A percentile compares a stretch with the other conserved stretches of the same genome.
These are phyloP conservation scores for Polyergus mexicanus DNA, from an alignment of 1,140 invertebrate species.

Conservation along the genomic window DNA sequence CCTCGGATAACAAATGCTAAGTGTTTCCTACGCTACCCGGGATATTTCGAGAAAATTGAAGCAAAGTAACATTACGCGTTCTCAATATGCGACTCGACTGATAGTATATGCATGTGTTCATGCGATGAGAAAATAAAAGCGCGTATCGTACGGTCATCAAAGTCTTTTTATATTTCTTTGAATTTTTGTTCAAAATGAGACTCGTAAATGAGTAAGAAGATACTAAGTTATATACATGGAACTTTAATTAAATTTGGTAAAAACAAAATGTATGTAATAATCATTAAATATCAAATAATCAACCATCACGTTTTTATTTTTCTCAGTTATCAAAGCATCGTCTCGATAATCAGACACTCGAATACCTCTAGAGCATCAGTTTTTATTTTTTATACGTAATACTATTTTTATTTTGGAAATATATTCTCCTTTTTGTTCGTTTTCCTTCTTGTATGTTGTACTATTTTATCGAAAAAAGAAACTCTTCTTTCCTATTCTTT, in stretches of 20 bases:
- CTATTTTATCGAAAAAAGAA: conserved; percentile 29
- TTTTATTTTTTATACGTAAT: not conserved
- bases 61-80: conserved; percentile 53
- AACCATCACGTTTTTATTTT: not conserved
- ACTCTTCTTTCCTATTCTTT: conserved; percentile 26
- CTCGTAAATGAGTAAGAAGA: conserved; percentile 16
- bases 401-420: conserved; percentile 11
- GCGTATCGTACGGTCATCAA: conserved; percentile 17
- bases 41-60: conserved; percentile 66
- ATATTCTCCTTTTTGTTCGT: conserved; percentile 6
- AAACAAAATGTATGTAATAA: not conserved
- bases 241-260: conserved; percentile 29
- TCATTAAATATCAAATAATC: conserved; percentile 25
- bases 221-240: not conserved
- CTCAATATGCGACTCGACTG: conserved; percentile 54
- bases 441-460: not conserved
- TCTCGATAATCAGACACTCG: not conserved
- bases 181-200: not conserved
- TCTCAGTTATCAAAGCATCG: not conserved
- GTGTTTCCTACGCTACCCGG: conserved; percentile 72
- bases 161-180: conserved; percentile 32
- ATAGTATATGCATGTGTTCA: conserved; percentile 57
- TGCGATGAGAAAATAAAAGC: conserved; percentile 45
- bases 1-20: conserved; percentile 76
- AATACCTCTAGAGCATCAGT: not conserved